Evolutionary conservation across 2,113 vertebrate species (phyloP), one percentile per base, ranked within the genome.

Genomic region (Caranx ignobilis): DNA sequence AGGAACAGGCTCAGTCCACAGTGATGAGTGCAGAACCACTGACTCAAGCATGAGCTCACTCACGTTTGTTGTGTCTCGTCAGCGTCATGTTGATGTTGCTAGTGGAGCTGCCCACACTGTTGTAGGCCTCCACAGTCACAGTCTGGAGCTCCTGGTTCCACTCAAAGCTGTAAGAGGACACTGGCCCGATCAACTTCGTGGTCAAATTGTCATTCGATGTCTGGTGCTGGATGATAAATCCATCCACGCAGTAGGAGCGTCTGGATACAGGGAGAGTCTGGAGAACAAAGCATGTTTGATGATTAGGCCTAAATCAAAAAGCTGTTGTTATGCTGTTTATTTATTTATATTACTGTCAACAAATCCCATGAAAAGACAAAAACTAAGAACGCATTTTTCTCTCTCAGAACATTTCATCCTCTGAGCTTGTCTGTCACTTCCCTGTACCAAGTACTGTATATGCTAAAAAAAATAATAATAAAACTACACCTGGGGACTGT

Each of bases 31-130:
- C 8, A 50, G 18, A 50, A 50, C 48, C 18, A 19, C n/a, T 21
- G 16, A 47, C 45, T 45, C 26, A 26, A 13, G 5, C 37, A 37
- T 37, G 37, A 41, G 39, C 39, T 11, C 2, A 86, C 94, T 95
- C 82, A 95, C 94, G 89, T 93, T 88, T 97, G 77, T 94, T 87
- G 15, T 87, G 88, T 91, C 84, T 92, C 8, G 95, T 95, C 0
- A 99, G 94, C 0, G 94, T 97, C 90, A 99, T 94, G 88, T 98
- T 95, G 13, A 93, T 95, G 92, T 99, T 99, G 47, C 86, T 11
- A 11, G 59, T 57, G 3, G 98, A 99, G 71, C 85, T 83, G 2
- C 98, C 98, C 21, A 97, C 0, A 19, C 95, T 96, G 70, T 99
- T 99, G 92, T 93, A 56, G 21, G 97, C 96, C 79, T 95, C 45